Conservation (phyloP, 1,140 invertebrate species). For the Drosophila repletoides region DNA sequence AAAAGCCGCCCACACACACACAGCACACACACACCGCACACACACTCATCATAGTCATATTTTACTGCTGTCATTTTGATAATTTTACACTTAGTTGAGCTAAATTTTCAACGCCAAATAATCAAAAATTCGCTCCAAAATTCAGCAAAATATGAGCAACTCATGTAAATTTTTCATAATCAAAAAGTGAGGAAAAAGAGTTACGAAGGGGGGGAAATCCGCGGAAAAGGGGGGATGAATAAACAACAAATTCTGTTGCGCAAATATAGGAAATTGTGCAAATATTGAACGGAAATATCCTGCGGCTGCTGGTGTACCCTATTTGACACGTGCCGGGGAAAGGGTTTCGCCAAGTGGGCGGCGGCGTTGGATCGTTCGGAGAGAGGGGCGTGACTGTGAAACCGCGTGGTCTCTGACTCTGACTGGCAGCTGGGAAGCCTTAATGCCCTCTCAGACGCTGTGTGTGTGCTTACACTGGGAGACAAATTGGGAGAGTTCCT, state of each 20-base stretch:
- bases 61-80: conserved; percentile 49
- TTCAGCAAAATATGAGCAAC: conserved; percentile 36
- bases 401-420: conserved; percentile 13
- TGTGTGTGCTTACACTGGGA: too few species aligned
- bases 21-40: conserved; percentile 9
- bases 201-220: not conserved
- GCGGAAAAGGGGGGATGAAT: not conserved
- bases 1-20: conserved; percentile 31
- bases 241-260: conserved; percentile 61
- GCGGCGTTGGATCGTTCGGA: not conserved
- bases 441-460: conserved; percentile 18
- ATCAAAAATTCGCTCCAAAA: conserved; percentile 22
- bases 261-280: conserved; percentile 74
- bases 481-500: too few species aligned
- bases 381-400: conserved; percentile 12
- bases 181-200: conserved; percentile 17
- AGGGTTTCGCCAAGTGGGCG: not conserved
- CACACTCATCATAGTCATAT: not conserved
- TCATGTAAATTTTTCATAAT: conserved; percentile 42
- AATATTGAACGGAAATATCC: conserved; percentile 79
- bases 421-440: conserved; percentile 15
- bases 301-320: conserved; percentile 47
- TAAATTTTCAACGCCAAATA: conserved; percentile 38
- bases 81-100: conserved; percentile 69
- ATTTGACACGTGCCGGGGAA: conserved; percentile 29